These are phyloP conservation scores for Stegodyphus dumicola DNA, from an alignment of 1,140 invertebrate species.

Conservation along the genomic window DNA sequence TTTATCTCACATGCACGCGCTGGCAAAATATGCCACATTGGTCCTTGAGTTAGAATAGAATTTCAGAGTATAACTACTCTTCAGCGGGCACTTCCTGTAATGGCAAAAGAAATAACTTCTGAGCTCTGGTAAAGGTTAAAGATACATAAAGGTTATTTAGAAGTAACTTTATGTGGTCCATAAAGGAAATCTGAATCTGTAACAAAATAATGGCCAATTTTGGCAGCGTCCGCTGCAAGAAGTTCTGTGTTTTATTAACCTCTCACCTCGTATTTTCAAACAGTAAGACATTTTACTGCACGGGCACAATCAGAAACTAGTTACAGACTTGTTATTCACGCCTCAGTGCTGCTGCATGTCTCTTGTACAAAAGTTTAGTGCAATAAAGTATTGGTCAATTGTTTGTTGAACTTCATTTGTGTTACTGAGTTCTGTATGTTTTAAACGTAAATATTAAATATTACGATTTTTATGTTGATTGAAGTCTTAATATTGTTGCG, in stretches of 20 bases:
- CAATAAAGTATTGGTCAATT: slow-evolving; percentile 32
- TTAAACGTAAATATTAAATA: neutral
- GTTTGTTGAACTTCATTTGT: slow-evolving; percentile 1
- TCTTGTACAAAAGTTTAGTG: slow-evolving; percentile 37
- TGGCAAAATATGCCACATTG: no score
- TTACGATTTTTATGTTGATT: no score
- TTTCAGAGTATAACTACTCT: no score
- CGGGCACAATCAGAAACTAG: slow-evolving; percentile 40
- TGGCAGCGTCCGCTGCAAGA: neutral
- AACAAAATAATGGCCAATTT: neutral
- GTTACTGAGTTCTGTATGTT: neutral
- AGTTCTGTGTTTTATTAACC: neutral
- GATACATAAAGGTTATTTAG: neutral
- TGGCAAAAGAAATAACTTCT: neutral
- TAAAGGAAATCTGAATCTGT: neutral
- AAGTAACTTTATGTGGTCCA: neutral
- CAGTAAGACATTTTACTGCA: neutral
- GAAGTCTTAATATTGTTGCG: no score
- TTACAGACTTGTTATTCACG: slow-evolving; percentile 12
- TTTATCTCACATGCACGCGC: no score
- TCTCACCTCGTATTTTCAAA: neutral
- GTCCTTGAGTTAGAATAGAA: no score
- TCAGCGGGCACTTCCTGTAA: neutral
- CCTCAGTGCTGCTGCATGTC: slow-evolving; percentile 35
- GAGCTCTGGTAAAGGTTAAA: no score